phyloP scores from a whole-genome alignment of 2,113 vertebrate species.

The Pteropus alecto region DNA sequence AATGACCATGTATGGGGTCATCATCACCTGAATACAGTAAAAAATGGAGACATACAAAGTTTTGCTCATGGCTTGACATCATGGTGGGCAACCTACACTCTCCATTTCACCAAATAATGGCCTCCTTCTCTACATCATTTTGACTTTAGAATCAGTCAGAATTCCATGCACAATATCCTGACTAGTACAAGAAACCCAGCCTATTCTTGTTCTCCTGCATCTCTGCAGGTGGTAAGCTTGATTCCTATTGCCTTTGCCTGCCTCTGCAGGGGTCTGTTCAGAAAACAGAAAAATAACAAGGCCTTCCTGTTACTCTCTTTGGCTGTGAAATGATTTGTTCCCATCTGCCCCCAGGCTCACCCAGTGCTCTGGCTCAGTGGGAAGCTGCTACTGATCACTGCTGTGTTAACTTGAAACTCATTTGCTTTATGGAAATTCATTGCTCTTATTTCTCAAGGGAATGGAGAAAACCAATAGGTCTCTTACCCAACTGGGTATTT shows the following conservation, averaged over 20 bases:
- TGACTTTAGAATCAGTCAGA: not conserved
- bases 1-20: not conserved
- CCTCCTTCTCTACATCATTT: not conserved
- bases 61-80: not conserved
- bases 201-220: not conserved
- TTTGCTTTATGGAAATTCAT: constrained; percentile 62
- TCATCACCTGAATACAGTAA: not conserved
- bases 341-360: constrained; percentile 46
- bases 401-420: constrained; percentile 37
- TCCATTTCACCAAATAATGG: not conserved
- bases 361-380: constrained; percentile 9
- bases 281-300: constrained; percentile 40
- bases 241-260: not conserved
- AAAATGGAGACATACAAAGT: not conserved
- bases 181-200: not conserved
- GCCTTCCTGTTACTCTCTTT: constrained; percentile 11
- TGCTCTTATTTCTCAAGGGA: constrained; percentile 53
- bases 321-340: constrained; percentile 45
- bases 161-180: not conserved
- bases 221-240: not conserved
- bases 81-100: not conserved
- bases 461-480: constrained; percentile 33
- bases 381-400: constrained; percentile 13
- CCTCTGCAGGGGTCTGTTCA: constrained; percentile 31
- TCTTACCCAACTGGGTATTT: constrained; percentile 21